Evolutionary conservation across 1,140 invertebrate genomes (phyloP).

Genomic region (Drosophila parabipectinata): DNA sequence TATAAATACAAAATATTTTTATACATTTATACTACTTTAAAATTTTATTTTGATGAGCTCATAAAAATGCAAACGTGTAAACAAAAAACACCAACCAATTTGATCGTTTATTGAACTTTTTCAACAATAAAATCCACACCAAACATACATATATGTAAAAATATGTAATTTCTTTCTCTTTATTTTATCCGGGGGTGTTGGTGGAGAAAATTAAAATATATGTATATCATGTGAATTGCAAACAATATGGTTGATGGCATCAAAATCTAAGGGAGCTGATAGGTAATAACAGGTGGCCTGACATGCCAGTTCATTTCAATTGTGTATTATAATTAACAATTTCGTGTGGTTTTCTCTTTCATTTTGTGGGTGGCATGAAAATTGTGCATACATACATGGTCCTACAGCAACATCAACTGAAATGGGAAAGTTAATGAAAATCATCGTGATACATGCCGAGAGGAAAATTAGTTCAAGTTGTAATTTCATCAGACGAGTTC

Average conservation of each 20-base stretch:
- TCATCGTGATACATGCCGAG: slow-evolving; percentile 18
- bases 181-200: neutral
- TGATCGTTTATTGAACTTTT: slow-evolving; percentile 22
- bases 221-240: slow-evolving; percentile 32
- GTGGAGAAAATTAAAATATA: slow-evolving; percentile 37
- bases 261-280: neutral
- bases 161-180: slow-evolving; percentile 54
- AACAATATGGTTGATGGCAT: slow-evolving; percentile 22
- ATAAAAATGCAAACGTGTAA: slow-evolving; percentile 45
- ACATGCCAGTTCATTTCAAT: slow-evolving; percentile 50
- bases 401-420: neutral
- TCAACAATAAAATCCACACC: slow-evolving; percentile 19
- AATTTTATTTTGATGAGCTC: slow-evolving; percentile 1
- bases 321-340: slow-evolving; percentile 73
- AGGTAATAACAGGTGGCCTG: slow-evolving; percentile 7
- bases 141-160: slow-evolving; percentile 20
- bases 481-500: neutral
- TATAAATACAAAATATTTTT: too few species aligned
- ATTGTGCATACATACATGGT: too few species aligned
- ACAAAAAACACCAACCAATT: slow-evolving; percentile 18
- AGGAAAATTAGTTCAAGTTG: slow-evolving; percentile 27
- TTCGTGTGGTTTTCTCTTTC: slow-evolving; percentile 46
- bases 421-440: slow-evolving; percentile 74
- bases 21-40: too few species aligned
- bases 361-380: neutral